Evolutionary conservation across 2,113 vertebrate species (phyloP).

Genomic region (Brienomyrus brachyistius): DNA sequence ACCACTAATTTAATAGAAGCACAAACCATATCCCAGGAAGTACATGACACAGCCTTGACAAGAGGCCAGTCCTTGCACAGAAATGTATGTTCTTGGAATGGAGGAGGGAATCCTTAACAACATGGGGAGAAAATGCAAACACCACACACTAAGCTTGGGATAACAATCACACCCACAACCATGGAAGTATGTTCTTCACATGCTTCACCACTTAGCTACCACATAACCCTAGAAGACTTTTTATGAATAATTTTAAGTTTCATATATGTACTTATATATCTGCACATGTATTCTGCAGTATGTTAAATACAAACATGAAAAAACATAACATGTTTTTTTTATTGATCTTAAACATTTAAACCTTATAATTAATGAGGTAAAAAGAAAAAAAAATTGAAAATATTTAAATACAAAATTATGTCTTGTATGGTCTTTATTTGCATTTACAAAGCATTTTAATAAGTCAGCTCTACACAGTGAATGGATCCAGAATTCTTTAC

Average conservation of each 20-base stretch:
- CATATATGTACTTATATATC: background rate
- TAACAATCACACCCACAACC: background rate
- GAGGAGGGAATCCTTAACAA: background rate
- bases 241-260: background rate
- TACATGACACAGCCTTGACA: background rate
- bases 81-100: background rate
- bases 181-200: background rate
- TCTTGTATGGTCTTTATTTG: background rate
- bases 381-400: background rate
- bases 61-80: background rate
- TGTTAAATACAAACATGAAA: background rate
- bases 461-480: background rate
- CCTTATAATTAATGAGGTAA: background rate
- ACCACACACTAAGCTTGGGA: background rate
- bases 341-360: background rate
- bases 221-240: background rate
- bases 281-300: background rate
- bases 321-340: background rate
- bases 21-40: background rate
- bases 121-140: background rate
- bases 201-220: background rate
- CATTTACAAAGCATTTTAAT: background rate
- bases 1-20: background rate
- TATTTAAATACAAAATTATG: background rate
- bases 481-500: background rate